A percentile compares a stretch with the other conserved stretches of the same genome.
These are phyloP conservation scores for Agrypnia vestita DNA, from an alignment of 1,140 invertebrate genomes.

Conservation along the genomic window DNA sequence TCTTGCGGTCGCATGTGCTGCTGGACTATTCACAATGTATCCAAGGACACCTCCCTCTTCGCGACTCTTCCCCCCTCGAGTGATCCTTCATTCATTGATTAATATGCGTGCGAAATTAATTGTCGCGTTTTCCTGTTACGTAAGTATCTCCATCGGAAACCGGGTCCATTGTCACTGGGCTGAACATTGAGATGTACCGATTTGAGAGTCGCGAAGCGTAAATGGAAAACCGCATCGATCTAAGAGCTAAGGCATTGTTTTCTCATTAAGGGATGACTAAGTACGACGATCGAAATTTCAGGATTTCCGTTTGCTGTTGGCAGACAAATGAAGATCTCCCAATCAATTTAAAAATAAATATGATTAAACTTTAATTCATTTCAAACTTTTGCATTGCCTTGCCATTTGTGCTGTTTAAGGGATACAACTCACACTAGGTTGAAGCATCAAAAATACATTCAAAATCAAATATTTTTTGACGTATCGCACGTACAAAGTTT, in stretches of 20 bases:
- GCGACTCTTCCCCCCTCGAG: background rate
- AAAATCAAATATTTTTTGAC: too few species aligned
- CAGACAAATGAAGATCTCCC: background rate
- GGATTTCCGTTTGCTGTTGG: conserved; percentile 15
- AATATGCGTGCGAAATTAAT: background rate
- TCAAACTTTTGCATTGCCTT: too few species aligned
- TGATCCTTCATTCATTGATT: conserved; percentile 13
- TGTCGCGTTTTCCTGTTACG: conserved; percentile 31
- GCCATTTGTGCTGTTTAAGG: too few species aligned
- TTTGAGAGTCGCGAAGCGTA: conserved; percentile 1
- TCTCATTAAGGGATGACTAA: background rate
- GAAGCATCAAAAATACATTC: too few species aligned
- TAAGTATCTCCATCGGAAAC: conserved; percentile 31
- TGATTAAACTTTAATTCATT: too few species aligned
- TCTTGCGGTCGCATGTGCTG: too few species aligned
- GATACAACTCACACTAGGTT: too few species aligned
- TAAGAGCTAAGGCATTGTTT: background rate
- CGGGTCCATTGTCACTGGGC: conserved; percentile 12
- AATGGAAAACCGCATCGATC: conserved; percentile 14
- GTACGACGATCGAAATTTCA: conserved; percentile 1
- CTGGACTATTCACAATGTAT: background rate
- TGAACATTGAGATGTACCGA: background rate
- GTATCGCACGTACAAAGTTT: too few species aligned
- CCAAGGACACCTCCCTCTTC: background rate
- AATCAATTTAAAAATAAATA: conserved; percentile 1